These are phyloP conservation scores for Athene cunicularia DNA, from an alignment of 2,113 vertebrate species.

Conservation along the genomic window DNA sequence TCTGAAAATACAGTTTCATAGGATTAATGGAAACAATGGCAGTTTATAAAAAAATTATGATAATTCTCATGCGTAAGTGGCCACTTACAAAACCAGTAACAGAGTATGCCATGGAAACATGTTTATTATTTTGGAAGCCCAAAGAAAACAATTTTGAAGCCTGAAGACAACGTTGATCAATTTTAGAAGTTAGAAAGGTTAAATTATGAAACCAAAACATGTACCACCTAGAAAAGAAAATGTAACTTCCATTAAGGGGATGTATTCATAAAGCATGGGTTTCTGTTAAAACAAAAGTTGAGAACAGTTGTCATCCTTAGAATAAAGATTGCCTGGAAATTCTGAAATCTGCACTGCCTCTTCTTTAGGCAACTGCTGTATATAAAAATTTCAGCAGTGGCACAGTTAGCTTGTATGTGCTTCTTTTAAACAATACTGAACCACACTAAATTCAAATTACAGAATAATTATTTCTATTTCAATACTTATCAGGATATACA, in stretches of 20 bases:
- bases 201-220: not conserved
- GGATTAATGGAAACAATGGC: not conserved
- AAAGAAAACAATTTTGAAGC: not conserved
- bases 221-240: not conserved
- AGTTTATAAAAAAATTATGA: not conserved
- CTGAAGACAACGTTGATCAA: not conserved
- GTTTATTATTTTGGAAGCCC: not conserved
- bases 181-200: not conserved
- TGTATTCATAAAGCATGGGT: not conserved
- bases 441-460: not conserved
- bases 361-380: not conserved
- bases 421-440: not conserved
- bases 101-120: not conserved
- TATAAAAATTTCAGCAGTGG: not conserved
- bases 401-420: not conserved
- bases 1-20: not conserved
- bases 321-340: not conserved
- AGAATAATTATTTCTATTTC: not conserved
- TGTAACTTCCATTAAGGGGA: not conserved
- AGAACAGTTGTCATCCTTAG: not conserved
- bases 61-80: not conserved
- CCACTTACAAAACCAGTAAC: not conserved
- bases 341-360: not conserved
- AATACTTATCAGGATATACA: not conserved
- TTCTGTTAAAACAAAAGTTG: not conserved